These are phyloP conservation scores for Rutpela maculata DNA, from an alignment of 2,888 invertebrate genomes.

Conservation along the genomic window DNA sequence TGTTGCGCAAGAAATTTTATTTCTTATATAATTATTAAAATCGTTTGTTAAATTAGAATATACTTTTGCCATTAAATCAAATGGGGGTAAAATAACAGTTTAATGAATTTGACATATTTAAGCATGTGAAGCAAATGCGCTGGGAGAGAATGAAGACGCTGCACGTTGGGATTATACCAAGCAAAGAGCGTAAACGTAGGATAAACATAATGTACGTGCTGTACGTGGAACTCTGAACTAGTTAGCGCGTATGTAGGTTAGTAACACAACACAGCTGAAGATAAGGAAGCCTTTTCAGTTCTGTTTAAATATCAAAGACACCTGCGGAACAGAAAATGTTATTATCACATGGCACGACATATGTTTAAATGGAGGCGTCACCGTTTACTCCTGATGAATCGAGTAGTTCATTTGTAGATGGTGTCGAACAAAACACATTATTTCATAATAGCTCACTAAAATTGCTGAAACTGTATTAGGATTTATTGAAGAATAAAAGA, in stretches of 20 bases:
- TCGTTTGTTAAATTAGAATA: too few relatives aligned
- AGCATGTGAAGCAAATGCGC: too few relatives aligned
- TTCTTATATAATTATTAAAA: too few relatives aligned
- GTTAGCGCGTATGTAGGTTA: slow-evolving; percentile 30
- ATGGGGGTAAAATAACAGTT: too few relatives aligned
- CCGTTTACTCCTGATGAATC: not conserved
- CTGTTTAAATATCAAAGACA: slow-evolving; percentile 51
- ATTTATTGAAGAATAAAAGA: not conserved
- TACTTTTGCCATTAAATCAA: too few relatives aligned
- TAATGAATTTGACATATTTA: too few relatives aligned
- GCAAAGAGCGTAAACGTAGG: not conserved
- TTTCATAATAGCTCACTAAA: slow-evolving; percentile 5
- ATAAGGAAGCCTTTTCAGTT: slow-evolving; percentile 25
- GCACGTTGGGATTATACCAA: slow-evolving; percentile 14
- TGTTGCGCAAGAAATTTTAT: too few relatives aligned
- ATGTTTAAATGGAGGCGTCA: slow-evolving; percentile 42
- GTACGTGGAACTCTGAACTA: not conserved
- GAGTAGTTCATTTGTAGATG: slow-evolving; percentile 12
- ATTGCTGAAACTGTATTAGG: not conserved
- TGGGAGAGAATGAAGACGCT: too few relatives aligned
- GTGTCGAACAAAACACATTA: slow-evolving; percentile 9
- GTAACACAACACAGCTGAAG: slow-evolving; percentile 22
- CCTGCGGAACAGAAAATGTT: slow-evolving; percentile 50
- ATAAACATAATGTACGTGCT: slow-evolving; percentile 21
- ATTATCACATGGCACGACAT: slow-evolving; percentile 53